A percentile compares a stretch with the other conserved stretches of the same genome.
Conservation (phyloP, 2,797 vertebrate species). For the Myripristis murdjan region DNA sequence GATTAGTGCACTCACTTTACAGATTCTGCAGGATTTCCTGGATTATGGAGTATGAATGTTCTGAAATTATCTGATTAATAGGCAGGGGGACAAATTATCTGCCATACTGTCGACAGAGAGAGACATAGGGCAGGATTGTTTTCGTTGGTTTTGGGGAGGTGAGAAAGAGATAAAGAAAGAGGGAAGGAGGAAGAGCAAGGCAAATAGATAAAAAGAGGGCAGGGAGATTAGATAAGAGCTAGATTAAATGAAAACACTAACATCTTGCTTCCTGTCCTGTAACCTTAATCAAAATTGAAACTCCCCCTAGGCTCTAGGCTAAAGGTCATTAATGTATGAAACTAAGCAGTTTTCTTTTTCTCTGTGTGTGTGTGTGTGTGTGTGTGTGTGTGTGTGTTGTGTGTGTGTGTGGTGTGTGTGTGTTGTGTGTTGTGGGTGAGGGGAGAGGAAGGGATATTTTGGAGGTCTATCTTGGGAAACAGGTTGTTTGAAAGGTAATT, state of each 20-base stretch:
- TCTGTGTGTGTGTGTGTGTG: too few relatives aligned
- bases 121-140: constrained; percentile 29
- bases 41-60: constrained; percentile 53
- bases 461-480: constrained; percentile 20
- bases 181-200: constrained; percentile 24
- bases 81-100: constrained; percentile 48
- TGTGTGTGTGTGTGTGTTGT: too few relatives aligned
- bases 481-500: constrained; percentile 18
- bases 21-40: constrained; percentile 56
- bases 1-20: constrained; percentile 51
- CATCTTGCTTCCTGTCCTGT: constrained; percentile 29
- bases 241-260: constrained; percentile 44
- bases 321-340: constrained; percentile 31
- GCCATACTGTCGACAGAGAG: constrained; percentile 26
- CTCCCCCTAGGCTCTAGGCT: constrained; percentile 26
- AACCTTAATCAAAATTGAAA: constrained; percentile 43
- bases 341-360: too few relatives aligned
- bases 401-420: too few relatives aligned
- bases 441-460: background rate
- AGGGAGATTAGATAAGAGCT: constrained; percentile 41
- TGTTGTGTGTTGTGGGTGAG: too few relatives aligned
- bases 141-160: constrained; percentile 20
- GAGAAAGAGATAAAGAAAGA: constrained; percentile 46
- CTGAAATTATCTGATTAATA: constrained; percentile 62
- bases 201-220: too few relatives aligned